phyloP scores from a whole-genome alignment of 2,113 vertebrate genomes.

The Podarcis raffonei region DNA sequence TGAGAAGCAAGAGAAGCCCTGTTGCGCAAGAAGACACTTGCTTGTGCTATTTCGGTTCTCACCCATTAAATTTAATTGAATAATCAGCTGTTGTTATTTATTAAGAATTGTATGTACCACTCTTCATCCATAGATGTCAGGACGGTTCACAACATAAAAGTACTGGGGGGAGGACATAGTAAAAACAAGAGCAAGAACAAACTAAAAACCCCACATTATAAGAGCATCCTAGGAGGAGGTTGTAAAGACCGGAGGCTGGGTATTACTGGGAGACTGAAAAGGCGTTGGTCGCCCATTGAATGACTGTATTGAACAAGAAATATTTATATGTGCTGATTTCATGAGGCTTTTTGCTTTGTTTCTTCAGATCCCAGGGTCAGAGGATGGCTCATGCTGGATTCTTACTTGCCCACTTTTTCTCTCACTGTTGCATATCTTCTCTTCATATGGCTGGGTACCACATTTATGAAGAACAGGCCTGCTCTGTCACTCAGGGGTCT shows the following conservation, averaged over 20 bases:
- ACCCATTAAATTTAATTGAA: background rate
- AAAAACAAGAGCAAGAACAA: no score
- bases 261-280: background rate
- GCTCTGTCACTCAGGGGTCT: constrained; percentile 81
- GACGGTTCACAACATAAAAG: no score
- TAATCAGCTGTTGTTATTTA: background rate
- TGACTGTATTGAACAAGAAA: background rate
- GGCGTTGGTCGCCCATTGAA: background rate
- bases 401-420: constrained; percentile 83
- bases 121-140: no score
- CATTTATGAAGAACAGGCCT: constrained; percentile 82
- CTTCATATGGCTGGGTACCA: constrained; percentile 82
- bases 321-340: background rate
- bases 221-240: background rate
- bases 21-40: no score
- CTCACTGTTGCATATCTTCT: constrained; percentile 82
- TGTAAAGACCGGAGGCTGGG: background rate
- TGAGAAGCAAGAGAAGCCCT: no score
- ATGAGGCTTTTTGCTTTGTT: background rate
- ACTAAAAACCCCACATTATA: no score
- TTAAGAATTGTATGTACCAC: background rate
- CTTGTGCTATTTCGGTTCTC: no score
- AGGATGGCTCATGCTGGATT: constrained; percentile 90
- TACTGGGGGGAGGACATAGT: no score
- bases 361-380: constrained; percentile 84